These are phyloP conservation scores for Cottus gobio DNA, from an alignment of 2,113 vertebrate species.

Conservation along the genomic window DNA sequence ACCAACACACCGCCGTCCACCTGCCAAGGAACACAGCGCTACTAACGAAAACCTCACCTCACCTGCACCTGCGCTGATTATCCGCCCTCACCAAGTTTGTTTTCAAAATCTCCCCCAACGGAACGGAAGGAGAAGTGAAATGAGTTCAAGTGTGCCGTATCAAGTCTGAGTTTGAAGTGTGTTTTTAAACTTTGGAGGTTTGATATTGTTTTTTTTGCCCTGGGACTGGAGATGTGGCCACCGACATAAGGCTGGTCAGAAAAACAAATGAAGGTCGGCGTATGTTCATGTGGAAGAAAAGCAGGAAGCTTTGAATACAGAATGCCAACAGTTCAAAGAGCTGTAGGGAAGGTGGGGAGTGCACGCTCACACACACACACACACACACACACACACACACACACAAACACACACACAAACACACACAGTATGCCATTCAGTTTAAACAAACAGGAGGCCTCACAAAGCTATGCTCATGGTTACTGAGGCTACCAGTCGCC, in stretches of 20 bases:
- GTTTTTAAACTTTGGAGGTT: constrained; percentile 22
- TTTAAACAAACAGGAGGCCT: constrained; percentile 69
- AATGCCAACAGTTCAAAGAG: constrained; percentile 63
- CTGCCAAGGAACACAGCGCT: constrained; percentile 47
- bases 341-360: constrained; percentile 10
- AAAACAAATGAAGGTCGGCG: constrained; percentile 60
- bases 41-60: constrained; percentile 54
- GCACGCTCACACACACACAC: constrained; percentile 6
- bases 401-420: no score
- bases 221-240: constrained; percentile 38
- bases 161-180: constrained; percentile 46
- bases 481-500: constrained; percentile 42
- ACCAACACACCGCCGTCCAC: constrained; percentile 36
- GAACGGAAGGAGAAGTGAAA: constrained; percentile 42
- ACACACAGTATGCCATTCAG: constrained; percentile 49
- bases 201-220: constrained; percentile 27
- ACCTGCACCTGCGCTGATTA: constrained; percentile 58
- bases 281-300: constrained; percentile 70
- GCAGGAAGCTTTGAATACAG: constrained; percentile 67
- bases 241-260: constrained; percentile 52
- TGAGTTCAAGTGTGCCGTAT: constrained; percentile 38
- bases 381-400: not conserved
- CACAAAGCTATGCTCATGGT: constrained; percentile 50
- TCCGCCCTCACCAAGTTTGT: not conserved
- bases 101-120: constrained; percentile 25